phyloP scores from a whole-genome alignment of 1,140 invertebrate genomes.

The Lordiphosa stackelbergi region DNA sequence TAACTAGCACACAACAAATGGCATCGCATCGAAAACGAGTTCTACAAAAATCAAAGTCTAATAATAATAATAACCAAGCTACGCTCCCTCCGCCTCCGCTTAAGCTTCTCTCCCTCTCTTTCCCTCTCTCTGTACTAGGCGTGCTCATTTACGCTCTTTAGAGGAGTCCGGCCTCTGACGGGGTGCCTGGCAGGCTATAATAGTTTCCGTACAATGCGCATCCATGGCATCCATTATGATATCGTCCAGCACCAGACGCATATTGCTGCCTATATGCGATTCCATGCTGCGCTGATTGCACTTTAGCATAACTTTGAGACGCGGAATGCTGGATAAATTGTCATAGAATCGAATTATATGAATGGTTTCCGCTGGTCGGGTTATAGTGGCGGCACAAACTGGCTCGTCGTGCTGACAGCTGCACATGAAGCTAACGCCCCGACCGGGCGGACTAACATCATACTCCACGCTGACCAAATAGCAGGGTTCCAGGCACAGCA shows the following conservation, averaged over 20 bases:
- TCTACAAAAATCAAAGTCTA: conserved; percentile 18
- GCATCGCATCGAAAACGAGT: conserved; percentile 39
- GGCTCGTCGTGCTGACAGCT: conserved; percentile 10
- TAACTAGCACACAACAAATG: background rate
- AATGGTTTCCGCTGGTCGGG: conserved; percentile 1
- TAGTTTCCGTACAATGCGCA: conserved; percentile 19
- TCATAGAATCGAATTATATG: conserved; percentile 55
- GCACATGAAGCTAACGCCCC: conserved; percentile 49
- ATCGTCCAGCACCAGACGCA: conserved; percentile 39
- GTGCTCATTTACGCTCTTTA: conserved; percentile 8
- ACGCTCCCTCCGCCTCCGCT: background rate
- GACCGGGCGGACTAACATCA: conserved; percentile 24
- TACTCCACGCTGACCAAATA: conserved; percentile 56
- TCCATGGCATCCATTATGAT: conserved; percentile 39
- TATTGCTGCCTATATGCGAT: conserved; percentile 10
- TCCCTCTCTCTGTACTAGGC: background rate
- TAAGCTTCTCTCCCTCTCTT: too few relatives aligned
- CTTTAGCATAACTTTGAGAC: conserved; percentile 39
- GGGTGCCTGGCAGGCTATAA: conserved; percentile 10
- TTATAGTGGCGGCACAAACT: conserved; percentile 22
- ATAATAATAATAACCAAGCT: background rate
- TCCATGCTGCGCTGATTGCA: conserved; percentile 27
- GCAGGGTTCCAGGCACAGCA: conserved; percentile 54
- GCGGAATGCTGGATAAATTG: conserved; percentile 43
- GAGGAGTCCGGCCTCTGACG: background rate